phyloP scores from a whole-genome alignment of 2,113 vertebrate species.

The Loxodonta africana region DNA sequence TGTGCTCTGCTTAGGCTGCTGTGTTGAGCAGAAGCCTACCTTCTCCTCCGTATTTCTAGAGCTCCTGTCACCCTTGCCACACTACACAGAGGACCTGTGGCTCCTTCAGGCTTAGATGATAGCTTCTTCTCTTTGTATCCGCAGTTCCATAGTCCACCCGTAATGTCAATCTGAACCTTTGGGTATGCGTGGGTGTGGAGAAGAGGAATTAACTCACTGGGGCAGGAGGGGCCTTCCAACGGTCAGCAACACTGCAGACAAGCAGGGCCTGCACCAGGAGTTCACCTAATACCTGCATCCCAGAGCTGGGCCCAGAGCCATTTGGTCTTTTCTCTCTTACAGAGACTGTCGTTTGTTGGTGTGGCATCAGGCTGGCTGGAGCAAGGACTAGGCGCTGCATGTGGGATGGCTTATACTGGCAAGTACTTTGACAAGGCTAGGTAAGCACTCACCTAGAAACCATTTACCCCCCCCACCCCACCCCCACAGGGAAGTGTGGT shows the following conservation, averaged over 20 bases:
- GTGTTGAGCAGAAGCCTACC: neutral
- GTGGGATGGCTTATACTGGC: slow-evolving; percentile 95
- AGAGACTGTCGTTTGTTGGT: slow-evolving; percentile 92
- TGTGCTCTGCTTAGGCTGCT: neutral
- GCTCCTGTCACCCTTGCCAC: neutral
- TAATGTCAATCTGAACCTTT: slow-evolving; percentile 4
- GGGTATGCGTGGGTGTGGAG: neutral
- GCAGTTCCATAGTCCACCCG: neutral
- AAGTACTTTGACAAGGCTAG: slow-evolving; percentile 94
- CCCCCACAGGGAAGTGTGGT: neutral
- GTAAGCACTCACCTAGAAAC: slow-evolving; percentile 45
- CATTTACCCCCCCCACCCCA: neutral
- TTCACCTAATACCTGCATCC: neutral
- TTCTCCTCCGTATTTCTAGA: neutral
- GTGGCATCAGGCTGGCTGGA: slow-evolving; percentile 92
- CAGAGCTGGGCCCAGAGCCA: neutral
- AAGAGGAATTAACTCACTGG: neutral
- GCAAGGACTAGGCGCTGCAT: slow-evolving; percentile 92
- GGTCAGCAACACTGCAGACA: neutral
- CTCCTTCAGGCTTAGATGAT: neutral
- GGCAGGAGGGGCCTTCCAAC: neutral
- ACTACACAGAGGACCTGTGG: neutral
- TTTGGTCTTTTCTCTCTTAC: slow-evolving; percentile 41
- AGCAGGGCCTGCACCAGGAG: neutral
- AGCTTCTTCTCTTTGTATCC: neutral